Percentiles rank a stretch among this genome's conserved stretches.
phyloP scores from a whole-genome alignment of 2,888 invertebrate species.

The Ectobius pallidus region DNA sequence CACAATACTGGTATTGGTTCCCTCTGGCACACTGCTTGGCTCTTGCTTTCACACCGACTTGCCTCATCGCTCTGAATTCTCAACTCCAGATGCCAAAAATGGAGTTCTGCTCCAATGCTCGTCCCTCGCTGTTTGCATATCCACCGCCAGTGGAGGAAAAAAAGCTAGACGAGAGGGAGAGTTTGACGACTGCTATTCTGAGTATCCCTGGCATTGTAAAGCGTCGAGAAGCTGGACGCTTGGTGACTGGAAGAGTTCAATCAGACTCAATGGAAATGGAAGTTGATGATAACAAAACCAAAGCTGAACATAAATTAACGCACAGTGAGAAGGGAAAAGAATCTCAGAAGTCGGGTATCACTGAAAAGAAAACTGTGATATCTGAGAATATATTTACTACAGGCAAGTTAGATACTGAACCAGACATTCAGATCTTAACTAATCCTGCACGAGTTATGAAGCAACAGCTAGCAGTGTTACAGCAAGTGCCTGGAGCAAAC shows the following conservation, averaged over 20 bases:
- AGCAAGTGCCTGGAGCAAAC: constrained; percentile 77
- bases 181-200: no score
- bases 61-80: constrained; percentile 61
- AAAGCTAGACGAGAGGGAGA: constrained; percentile 64
- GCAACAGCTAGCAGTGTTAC: constrained; percentile 70
- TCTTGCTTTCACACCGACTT: constrained; percentile 64
- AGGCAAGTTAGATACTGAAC: constrained; percentile 81
- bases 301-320: constrained; percentile 52
- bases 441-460: constrained; percentile 96
- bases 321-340: constrained; percentile 54
- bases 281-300: constrained; percentile 62
- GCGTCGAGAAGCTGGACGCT: no score
- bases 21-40: constrained; percentile 64
- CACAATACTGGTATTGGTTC: constrained; percentile 71
- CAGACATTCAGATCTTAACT: constrained; percentile 85
- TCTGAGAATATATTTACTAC: constrained; percentile 60
- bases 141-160: constrained; percentile 65
- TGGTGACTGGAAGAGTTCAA: constrained; percentile 64
- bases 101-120: constrained; percentile 61
- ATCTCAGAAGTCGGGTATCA: constrained; percentile 56
- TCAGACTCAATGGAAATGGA: constrained; percentile 78
- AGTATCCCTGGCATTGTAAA: no score
- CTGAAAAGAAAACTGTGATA: no score
- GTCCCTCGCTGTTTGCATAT: constrained; percentile 65
- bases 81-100: constrained; percentile 55